phyloP scores from a whole-genome alignment of 2,113 vertebrate genomes.

The zebrafish (Danio rerio) region DNA sequence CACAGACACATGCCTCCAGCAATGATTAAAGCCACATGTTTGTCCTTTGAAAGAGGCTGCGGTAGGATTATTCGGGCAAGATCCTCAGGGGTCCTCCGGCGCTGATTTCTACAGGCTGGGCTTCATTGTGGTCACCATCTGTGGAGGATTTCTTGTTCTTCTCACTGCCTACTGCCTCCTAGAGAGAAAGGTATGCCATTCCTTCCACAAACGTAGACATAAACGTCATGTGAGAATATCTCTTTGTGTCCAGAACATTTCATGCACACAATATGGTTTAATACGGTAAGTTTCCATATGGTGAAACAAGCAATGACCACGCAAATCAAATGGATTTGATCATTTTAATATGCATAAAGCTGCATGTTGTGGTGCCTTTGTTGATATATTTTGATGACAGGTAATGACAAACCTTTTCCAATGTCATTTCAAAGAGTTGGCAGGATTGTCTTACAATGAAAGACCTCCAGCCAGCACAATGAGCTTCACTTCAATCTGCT shows the following conservation, averaged over 20 bases:
- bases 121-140: constrained; percentile 52
- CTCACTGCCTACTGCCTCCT: constrained; percentile 45
- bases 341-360: neutral
- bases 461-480: neutral
- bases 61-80: constrained; percentile 12
- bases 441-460: neutral
- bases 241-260: neutral
- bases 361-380: neutral
- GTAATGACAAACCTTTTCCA: neutral
- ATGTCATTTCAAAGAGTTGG: neutral
- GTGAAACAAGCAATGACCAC: neutral
- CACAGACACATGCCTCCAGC: neutral
- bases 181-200: constrained; percentile 44
- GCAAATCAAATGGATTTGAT: neutral
- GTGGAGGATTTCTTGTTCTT: constrained; percentile 44
- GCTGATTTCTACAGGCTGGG: constrained; percentile 50
- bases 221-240: neutral
- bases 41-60: constrained; percentile 38
- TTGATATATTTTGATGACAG: neutral
- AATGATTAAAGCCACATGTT: constrained; percentile 32
- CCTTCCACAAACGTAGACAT: neutral
- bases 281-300: neutral
- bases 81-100: neutral
- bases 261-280: neutral
- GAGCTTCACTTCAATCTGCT: constrained; percentile 16